Percentiles rank a stretch among this genome's conserved stretches.
phyloP scores from a whole-genome alignment of 2,113 vertebrate genomes.

The Trachemys scripta region DNA sequence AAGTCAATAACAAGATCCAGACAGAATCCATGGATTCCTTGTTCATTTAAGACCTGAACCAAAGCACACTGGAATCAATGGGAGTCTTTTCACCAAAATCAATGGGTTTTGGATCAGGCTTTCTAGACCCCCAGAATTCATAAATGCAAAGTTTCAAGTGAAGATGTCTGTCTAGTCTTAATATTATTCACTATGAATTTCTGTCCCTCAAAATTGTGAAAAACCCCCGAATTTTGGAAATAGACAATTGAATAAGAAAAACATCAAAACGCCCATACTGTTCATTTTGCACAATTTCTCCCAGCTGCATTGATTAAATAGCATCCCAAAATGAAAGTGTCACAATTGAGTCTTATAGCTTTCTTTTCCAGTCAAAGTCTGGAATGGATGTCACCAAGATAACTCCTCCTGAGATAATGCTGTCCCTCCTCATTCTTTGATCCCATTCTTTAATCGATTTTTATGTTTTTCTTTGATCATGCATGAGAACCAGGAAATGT shows the following conservation, averaged over 20 bases:
- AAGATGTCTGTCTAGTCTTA: not conserved
- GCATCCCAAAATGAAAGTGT: not conserved
- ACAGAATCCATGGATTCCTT: not conserved
- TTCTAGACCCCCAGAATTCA: not conserved
- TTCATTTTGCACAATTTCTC: not conserved
- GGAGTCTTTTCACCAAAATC: fast-evolving
- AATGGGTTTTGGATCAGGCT: not conserved
- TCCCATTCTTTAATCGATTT: not conserved
- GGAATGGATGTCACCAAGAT: not conserved
- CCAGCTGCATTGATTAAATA: fast-evolving
- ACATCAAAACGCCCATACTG: no score
- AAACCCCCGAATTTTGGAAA: not conserved
- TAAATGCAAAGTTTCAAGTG: not conserved
- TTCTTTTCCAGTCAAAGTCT: not conserved
- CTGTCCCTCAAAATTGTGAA: not conserved
- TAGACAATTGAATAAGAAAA: not conserved
- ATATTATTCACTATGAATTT: fast-evolving
- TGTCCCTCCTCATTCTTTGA: not conserved
- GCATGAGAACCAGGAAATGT: not conserved
- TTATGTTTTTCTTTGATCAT: not conserved
- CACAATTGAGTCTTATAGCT: not conserved
- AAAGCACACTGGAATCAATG: not conserved
- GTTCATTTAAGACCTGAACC: not conserved
- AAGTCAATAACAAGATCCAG: no score
- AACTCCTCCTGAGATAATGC: not conserved